These are phyloP conservation scores for Ibycter americanus DNA, from an alignment of 2,797 vertebrate genomes.

Conservation along the genomic window DNA sequence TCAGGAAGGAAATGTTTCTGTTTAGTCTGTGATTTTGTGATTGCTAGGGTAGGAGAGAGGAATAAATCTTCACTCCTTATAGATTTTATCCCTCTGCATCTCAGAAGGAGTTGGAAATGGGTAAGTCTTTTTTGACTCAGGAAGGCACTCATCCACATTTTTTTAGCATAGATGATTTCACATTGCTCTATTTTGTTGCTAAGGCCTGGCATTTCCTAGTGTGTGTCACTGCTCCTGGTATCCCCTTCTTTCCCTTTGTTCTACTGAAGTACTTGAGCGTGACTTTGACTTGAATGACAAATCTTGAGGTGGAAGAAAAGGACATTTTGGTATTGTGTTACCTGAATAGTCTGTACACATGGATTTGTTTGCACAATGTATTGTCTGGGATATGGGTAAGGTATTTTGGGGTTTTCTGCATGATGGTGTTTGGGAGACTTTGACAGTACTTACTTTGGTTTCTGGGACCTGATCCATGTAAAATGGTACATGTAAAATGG, in stretches of 20 bases:
- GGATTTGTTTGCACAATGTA: neutral
- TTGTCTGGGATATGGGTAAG: neutral
- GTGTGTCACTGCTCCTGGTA: neutral
- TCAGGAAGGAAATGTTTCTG: neutral
- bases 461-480: neutral
- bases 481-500: neutral
- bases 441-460: neutral
- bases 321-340: neutral
- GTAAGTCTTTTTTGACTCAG: neutral
- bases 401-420: neutral
- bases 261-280: neutral
- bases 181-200: neutral
- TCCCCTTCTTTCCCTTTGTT: slow-evolving; percentile 1
- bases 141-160: slow-evolving; percentile 9
- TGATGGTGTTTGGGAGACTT: neutral
- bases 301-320: neutral
- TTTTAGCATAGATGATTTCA: slow-evolving; percentile 23
- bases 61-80: neutral
- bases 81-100: neutral
- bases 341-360: neutral
- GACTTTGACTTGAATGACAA: neutral
- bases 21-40: neutral
- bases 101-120: neutral
- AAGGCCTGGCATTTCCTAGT: slow-evolving; percentile 41
- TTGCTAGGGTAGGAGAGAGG: neutral